Evolutionary conservation across 2,888 invertebrate species (phyloP), one percentile per base, ranked within the genome.

Genomic region (Thera britannica): DNA sequence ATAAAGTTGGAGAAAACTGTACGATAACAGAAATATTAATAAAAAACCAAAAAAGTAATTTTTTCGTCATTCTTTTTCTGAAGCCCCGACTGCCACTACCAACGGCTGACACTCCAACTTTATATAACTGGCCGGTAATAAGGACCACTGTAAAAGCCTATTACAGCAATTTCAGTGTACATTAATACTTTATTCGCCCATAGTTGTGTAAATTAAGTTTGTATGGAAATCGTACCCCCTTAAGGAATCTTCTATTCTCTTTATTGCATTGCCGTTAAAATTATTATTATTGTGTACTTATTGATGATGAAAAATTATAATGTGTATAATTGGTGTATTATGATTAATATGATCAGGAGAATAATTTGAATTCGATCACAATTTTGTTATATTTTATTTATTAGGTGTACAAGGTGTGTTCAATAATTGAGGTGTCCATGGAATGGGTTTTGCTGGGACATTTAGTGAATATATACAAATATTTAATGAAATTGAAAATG

Each of bases 251-350:
- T 46, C n/a, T 11, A 3, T 44, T 55, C 41, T 59, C 55, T 41
- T 59, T 59, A 65, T 60, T 65, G 65, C 49, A 65, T 55, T 38
- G 64, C 60, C 66, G 67, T 67, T 60, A 36, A 63, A 54, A 12
- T 36, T 44, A 60, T 41, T 35, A 58, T 5, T 35, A 58, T 36
- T 1, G 38, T 12, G 44, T 56, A 56, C 12, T 48, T 49, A 35
- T 23, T 23, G 44, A 55, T 36, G 12, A 55, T 44, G 35, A 52
- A 38, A 61, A 46, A 56, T 3, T 12, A 38, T 62, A 55, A 23
- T 23, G 23, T 62, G 44, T 44, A 55, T 7, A 44, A 23, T 56
- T 38, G 55, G 36, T 56, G 56, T 56, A 38, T n/a, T 12, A 12
- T 49, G 7, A 44, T 44, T 3, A 7, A 7, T 51, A 52, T 52